Percentiles rank a stretch among this genome's conserved stretches.
Conservation (phyloP, 1,140 invertebrate species). For the Leucophenga varia region DNA sequence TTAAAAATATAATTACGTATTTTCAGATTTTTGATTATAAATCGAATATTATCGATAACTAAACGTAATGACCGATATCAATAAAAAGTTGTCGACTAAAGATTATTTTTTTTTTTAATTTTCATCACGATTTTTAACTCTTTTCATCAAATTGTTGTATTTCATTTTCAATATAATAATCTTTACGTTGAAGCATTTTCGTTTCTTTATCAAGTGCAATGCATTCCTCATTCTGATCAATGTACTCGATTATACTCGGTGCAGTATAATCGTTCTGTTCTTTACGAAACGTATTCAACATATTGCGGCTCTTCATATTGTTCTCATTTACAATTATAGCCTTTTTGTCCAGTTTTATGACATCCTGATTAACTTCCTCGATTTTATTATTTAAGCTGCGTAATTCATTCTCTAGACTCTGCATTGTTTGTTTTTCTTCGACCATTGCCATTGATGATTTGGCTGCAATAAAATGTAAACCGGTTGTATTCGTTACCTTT, state of each 20-base stretch:
- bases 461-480: conserved; percentile 55
- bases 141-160: conserved; percentile 36
- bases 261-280: conserved; percentile 37
- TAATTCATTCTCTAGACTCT: conserved; percentile 43
- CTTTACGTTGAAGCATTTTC: conserved; percentile 45
- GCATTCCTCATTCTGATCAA: conserved; percentile 44
- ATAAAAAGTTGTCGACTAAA: too few species aligned
- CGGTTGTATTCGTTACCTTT: conserved; percentile 49
- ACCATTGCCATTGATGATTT: conserved; percentile 44
- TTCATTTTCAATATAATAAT: conserved; percentile 51
- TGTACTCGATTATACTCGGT: conserved; percentile 43
- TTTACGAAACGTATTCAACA: conserved; percentile 22
- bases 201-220: conserved; percentile 43
- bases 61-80: too few species aligned
- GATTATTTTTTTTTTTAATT: conserved; percentile 7
- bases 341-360: conserved; percentile 41
- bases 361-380: conserved; percentile 34
- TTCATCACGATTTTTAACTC: conserved; percentile 14
- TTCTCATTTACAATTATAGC: conserved; percentile 28
- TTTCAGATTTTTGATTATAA: too few species aligned
- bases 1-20: too few species aligned
- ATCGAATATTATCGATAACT: too few species aligned
- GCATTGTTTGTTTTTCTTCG: conserved; percentile 48
- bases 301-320: conserved; percentile 33
- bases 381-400: conserved; percentile 28